Evolutionary conservation across 2,888 invertebrate genomes (phyloP).

Genomic region (Muschampia plurimacula): DNA sequence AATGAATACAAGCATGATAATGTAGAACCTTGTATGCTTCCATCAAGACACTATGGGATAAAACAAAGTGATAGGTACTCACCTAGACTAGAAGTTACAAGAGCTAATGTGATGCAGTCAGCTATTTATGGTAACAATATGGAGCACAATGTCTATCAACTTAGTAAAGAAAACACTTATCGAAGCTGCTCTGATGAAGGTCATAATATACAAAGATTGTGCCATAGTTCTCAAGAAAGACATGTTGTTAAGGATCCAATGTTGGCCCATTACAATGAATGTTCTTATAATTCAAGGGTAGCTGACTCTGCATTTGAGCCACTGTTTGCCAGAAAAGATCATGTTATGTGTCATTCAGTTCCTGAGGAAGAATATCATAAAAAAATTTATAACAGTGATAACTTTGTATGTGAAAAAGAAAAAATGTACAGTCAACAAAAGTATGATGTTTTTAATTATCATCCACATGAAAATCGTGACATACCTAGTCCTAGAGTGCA

Average conservation of each 20-base stretch:
- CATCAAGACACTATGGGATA: conserved; percentile 61
- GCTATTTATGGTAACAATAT: conserved; percentile 64
- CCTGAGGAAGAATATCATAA: conserved; percentile 73
- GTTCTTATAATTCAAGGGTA: conserved; percentile 62
- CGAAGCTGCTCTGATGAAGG: conserved; percentile 67
- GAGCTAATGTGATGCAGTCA: conserved; percentile 59
- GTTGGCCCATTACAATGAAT: conserved; percentile 69
- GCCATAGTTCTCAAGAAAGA: conserved; percentile 73
- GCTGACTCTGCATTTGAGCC: conserved; percentile 69
- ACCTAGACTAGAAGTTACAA: conserved; percentile 69
- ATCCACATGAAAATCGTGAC: conserved; percentile 70
- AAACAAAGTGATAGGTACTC: conserved; percentile 73
- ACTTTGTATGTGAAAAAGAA: conserved; percentile 72
- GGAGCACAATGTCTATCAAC: conserved; percentile 66
- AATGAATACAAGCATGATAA: conserved; percentile 66
- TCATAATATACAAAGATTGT: conserved; percentile 72
- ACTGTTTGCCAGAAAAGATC: conserved; percentile 70
- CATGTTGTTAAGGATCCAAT: conserved; percentile 70
- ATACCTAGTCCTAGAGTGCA: conserved; percentile 71
- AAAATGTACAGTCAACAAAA: conserved; percentile 75
- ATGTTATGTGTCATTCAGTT: conserved; percentile 62
- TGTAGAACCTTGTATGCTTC: conserved; percentile 61
- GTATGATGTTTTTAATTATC: conserved; percentile 76
- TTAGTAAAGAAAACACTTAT: conserved; percentile 66
- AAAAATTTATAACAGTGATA: conserved; percentile 70